Evolutionary conservation across 2,888 invertebrate species (phyloP), one percentile per base, ranked within the genome.

Genomic region (Melitaea athalia): DNA sequence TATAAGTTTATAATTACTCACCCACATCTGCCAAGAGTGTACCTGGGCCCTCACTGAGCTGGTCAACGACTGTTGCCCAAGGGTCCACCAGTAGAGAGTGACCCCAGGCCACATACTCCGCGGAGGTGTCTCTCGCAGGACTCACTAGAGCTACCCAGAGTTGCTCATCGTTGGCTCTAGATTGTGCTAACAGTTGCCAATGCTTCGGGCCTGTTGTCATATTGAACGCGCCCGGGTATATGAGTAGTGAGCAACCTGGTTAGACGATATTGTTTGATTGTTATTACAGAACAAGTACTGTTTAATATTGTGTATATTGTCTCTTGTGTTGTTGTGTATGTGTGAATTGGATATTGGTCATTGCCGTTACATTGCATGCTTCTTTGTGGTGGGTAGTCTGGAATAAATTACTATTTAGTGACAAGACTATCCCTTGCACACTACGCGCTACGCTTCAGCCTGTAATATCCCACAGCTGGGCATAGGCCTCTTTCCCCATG

Each of bases 181-280:
- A 94, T 59, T 97, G 94, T 69, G 95, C 96, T n/a, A 49, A n/a
- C 1, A 55, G 85, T 81, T 98, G 96, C 98, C 98, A 99, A 87
- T 99, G 99, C 66, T 95, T 91, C 0, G 98, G 98, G 0, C 99
- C 99, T 0, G 99, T 99, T 1, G 97, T 98, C 97, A 97, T 97
- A 88, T 98, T 99, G 88, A 99, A 99, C 1, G 99, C 98, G 38
- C 96, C 98, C 0, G 99, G 99, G 90, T 98, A 99, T 33, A 99
- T 91, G 42, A 99, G 88, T 77, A 99, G 85, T 65, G 97, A 94
- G 79, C 98, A 98, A 0, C 97, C 98, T 95, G 79, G 11, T 72
- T 65, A 63, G 61, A 68, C 11, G 5, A 8, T 38, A 38, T 38
- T 38, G 38, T 3, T 38, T 7, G 24, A 24, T 24, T 24, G 24